Percentiles rank a stretch among this genome's conserved stretches.
Evolutionary conservation across 2,113 vertebrate species (phyloP).

Genomic region (Etheostoma cragini): DNA sequence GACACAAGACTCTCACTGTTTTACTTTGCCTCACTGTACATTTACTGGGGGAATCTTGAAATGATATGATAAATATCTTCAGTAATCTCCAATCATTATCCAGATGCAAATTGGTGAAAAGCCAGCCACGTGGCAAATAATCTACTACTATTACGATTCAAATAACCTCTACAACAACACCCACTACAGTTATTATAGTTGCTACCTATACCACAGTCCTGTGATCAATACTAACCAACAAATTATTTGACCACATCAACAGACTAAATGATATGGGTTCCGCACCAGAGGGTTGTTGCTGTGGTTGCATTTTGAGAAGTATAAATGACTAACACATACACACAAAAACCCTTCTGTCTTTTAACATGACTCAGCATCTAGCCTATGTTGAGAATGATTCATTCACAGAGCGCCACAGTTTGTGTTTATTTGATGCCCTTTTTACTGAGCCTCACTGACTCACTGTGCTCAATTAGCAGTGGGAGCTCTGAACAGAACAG

Average conservation of each 20-base stretch:
- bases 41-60: neutral
- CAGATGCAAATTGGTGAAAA: neutral
- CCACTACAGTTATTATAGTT: constrained; percentile 14
- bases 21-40: neutral
- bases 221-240: constrained; percentile 15
- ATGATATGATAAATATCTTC: neutral
- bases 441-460: constrained; percentile 60
- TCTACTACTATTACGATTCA: neutral
- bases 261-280: constrained; percentile 36
- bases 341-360: constrained; percentile 62
- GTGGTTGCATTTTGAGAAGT: constrained; percentile 60
- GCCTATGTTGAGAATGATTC: constrained; percentile 66
- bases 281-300: constrained; percentile 28
- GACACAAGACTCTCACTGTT: neutral
- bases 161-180: constrained; percentile 9
- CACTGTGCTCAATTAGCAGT: constrained; percentile 59
- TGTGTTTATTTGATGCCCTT: constrained; percentile 68
- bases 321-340: constrained; percentile 58
- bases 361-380: constrained; percentile 64
- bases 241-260: constrained; percentile 45
- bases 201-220: neutral
- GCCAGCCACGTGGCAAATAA: neutral
- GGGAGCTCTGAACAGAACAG: constrained; percentile 43
- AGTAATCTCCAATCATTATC: neutral
- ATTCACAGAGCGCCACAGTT: constrained; percentile 48